These are phyloP conservation scores for Stictonetta naevosa DNA, from an alignment of 2,113 vertebrate genomes.

Conservation along the genomic window DNA sequence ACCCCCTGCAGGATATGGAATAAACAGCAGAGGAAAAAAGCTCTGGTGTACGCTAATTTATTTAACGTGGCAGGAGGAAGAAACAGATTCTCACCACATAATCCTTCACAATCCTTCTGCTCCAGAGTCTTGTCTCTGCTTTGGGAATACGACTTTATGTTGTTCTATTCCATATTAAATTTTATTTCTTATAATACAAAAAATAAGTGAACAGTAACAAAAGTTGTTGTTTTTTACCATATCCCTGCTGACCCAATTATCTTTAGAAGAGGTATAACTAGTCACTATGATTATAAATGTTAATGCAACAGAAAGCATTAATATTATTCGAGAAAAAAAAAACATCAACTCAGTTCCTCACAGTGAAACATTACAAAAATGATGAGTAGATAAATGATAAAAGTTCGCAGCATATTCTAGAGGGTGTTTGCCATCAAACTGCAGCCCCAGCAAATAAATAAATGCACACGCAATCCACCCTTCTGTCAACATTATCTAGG, in stretches of 20 bases:
- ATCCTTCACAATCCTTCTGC: neutral
- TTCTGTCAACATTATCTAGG: neutral
- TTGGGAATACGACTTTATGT: neutral
- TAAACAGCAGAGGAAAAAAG: neutral
- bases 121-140: neutral
- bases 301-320: neutral
- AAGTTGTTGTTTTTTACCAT: neutral
- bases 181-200: constrained; percentile 7
- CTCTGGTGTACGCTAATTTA: neutral
- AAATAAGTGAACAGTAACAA: constrained; percentile 8
- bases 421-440: neutral
- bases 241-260: constrained; percentile 4
- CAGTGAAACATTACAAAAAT: neutral
- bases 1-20: neutral
- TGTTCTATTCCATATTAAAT: neutral
- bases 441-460: neutral
- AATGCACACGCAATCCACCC: accelerated
- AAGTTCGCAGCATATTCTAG: neutral
- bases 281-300: neutral
- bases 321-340: neutral
- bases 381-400: neutral
- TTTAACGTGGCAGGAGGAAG: neutral
- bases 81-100: neutral
- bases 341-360: neutral
- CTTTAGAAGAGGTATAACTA: neutral